Conservation (phyloP, 1,140 invertebrate species). For the Lucilia sericata region DNA sequence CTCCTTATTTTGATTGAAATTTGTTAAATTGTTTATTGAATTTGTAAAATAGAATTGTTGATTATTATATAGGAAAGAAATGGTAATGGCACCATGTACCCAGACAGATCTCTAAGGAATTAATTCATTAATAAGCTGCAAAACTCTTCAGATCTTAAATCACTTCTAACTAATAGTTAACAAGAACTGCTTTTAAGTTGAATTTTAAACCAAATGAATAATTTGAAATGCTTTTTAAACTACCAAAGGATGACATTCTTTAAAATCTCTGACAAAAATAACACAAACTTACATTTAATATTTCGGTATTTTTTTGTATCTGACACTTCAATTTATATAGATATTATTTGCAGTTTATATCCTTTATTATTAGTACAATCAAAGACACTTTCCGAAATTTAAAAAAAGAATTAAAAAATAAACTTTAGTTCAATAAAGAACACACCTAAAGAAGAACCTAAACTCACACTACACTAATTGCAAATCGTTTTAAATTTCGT, state of each 20-base stretch:
- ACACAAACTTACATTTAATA: neutral
- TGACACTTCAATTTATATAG: neutral
- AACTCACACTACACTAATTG: neutral
- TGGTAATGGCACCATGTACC: neutral
- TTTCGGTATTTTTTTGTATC: neutral
- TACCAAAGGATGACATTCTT: neutral
- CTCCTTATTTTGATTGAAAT: neutral
- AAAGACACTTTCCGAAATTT: neutral
- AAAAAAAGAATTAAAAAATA: neutral
- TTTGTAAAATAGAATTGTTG: neutral
- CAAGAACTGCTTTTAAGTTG: too few species aligned
- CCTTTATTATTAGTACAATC: neutral
- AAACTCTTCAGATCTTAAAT: too few species aligned
- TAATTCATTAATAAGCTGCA: neutral
- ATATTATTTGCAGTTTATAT: neutral
- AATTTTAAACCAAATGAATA: too few species aligned
- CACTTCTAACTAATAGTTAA: too few species aligned
- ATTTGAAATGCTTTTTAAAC: neutral
- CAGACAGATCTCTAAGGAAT: neutral
- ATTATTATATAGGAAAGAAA: too few species aligned
- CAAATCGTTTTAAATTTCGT: too few species aligned
- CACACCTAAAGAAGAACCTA: neutral
- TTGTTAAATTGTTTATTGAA: neutral
- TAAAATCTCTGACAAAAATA: neutral
- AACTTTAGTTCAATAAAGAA: neutral